A percentile compares a stretch with the other conserved stretches of the same genome.
phyloP scores from a whole-genome alignment of 2,797 vertebrate genomes.

The Ciconia nigra region DNA sequence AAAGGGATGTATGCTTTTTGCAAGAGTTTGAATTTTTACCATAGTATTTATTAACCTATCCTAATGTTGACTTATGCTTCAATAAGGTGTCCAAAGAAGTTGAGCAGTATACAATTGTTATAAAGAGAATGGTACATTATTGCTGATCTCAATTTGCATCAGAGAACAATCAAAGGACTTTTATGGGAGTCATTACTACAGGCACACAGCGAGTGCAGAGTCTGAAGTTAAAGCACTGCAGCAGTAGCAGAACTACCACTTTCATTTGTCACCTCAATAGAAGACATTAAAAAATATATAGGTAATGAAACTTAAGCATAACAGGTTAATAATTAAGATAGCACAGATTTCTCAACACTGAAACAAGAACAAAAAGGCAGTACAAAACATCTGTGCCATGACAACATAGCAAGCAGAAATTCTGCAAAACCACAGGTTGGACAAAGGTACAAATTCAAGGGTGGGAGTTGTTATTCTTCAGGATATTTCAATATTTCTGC shows the following conservation, averaged over 20 bases:
- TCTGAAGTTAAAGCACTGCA: background rate
- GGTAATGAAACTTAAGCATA: constrained; percentile 16
- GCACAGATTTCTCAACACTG: background rate
- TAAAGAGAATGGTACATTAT: background rate
- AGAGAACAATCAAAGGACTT: constrained; percentile 14
- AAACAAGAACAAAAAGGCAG: constrained; percentile 16
- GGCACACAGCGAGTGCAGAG: background rate
- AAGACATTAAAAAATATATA: constrained; percentile 30
- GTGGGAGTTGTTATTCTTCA: background rate
- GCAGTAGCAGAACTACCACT: constrained; percentile 2
- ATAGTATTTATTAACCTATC: background rate
- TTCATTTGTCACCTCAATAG: constrained; percentile 24
- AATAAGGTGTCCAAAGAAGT: background rate
- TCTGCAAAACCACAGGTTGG: background rate
- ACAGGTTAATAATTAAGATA: constrained; percentile 49
- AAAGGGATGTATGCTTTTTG: background rate
- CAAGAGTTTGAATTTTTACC: background rate
- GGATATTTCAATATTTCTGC: background rate
- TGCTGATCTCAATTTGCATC: constrained; percentile 19
- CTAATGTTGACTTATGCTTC: background rate
- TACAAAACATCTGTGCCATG: background rate
- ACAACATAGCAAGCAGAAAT: background rate
- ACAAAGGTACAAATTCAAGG: background rate
- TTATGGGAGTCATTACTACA: background rate
- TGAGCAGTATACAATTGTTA: background rate